Conservation (phyloP, 1,140 invertebrate species). For the Drosophila kurseongensis region DNA sequence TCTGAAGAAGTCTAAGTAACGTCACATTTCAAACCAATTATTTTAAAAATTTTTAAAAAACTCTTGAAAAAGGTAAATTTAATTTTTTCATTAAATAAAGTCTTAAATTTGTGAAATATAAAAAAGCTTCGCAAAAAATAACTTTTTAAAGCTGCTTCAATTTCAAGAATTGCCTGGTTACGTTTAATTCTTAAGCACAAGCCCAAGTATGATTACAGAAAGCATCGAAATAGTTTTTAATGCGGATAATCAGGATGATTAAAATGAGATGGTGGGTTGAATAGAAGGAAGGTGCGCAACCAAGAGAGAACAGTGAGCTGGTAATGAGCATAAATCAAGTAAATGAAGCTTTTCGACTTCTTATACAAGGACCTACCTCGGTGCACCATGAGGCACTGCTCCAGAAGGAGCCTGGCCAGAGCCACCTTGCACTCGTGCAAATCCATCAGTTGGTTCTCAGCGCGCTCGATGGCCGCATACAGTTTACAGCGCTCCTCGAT, state of each 20-base stretch:
- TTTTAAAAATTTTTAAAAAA: too few relatives aligned
- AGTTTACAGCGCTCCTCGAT: conserved; percentile 72
- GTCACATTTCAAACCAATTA: too few relatives aligned
- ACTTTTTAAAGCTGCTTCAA: too few relatives aligned
- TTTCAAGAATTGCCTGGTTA: too few relatives aligned
- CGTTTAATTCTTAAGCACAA: too few relatives aligned
- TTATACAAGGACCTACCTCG: conserved; percentile 41
- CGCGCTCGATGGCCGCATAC: conserved; percentile 65
- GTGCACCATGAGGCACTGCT: conserved; percentile 68
- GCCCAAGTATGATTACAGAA: too few relatives aligned
- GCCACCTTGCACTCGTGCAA: conserved; percentile 65
- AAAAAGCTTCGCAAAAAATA: too few relatives aligned
- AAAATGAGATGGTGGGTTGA: conserved; percentile 6
- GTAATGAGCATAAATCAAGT: conserved; percentile 27
- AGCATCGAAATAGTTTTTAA: background rate
- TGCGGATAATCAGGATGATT: background rate
- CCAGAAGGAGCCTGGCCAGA: conserved; percentile 58
- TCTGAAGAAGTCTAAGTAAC: too few relatives aligned
- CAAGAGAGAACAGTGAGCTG: conserved; percentile 29
- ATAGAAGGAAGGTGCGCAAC: conserved; percentile 13
- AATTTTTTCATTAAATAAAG: too few relatives aligned
- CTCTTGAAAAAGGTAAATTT: too few relatives aligned
- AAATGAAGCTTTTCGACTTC: conserved; percentile 1
- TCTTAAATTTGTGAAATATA: too few relatives aligned
- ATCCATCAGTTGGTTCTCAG: conserved; percentile 63